Evolutionary conservation across 2,797 vertebrate species (phyloP), one percentile per base, ranked within the genome.

Genomic region (Cephalopachus bancanus): DNA sequence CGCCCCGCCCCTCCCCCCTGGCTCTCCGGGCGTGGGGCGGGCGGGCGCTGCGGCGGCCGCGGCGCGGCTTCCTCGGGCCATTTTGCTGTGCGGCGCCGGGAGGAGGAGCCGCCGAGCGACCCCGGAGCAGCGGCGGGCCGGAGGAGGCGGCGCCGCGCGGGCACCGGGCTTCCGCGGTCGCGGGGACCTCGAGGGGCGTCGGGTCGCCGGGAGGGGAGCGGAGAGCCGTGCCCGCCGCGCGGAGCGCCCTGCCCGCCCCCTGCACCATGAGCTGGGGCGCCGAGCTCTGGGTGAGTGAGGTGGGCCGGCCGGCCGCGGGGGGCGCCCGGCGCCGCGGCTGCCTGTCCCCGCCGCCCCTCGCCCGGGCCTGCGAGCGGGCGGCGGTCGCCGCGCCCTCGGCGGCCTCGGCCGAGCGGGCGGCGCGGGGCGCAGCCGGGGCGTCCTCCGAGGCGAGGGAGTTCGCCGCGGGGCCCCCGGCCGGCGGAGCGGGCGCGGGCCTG

Each of bases 221-320:
- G 86, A 85, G 95, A 93, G 92, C 96, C 94, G 97, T 93, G 93
- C 88, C 94, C 65, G 96, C 57, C 37, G 96, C 92, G 96, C 97
- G 95, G 95, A 75, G 97, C 97, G 55, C 91, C 97, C 91, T 92
- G 81, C 91, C 97, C 62, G 96, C 91, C 91, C 80, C 93, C 86
- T 95, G 96, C 95, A 98, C 98, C 98, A 99, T 99, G 98, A 99
- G 98, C 98, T 98, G 98, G 98, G 98, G 98, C 93, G 94, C 97
- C 57, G 98, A 99, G 98, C 98, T 99, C 92, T 99, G 98, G 98
- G 98, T 99, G 95, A 99, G 98, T 98, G 97, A 57, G 92, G 11
- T 0, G 93, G 93, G 64, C 89, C 60, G 67, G 91, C 6, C 30
- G 75, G 69, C 22, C 30, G 71, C 62, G 10, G 26, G 69, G 89